phyloP scores from a whole-genome alignment of 2,888 invertebrate genomes.

The Cantharis rufa region DNA sequence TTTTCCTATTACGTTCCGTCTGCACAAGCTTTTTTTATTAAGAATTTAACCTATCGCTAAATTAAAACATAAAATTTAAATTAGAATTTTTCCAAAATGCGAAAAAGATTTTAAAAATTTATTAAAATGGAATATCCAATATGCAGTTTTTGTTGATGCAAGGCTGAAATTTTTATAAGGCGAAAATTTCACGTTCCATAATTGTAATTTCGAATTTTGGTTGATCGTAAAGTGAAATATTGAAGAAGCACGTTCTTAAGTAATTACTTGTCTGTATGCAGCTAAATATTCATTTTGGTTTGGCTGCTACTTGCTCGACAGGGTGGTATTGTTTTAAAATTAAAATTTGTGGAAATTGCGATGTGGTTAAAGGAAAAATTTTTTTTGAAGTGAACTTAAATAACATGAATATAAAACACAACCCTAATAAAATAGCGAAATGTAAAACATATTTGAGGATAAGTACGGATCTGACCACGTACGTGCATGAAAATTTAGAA shows the following conservation, averaged over 20 bases:
- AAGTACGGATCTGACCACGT: conserved; percentile 15
- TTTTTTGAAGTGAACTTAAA: background rate
- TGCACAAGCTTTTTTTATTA: background rate
- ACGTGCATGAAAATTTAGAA: conserved; percentile 31
- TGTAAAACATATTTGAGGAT: background rate
- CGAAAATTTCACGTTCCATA: background rate
- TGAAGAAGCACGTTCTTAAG: background rate
- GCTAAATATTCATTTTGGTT: background rate
- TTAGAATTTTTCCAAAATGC: background rate
- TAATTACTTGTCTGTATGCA: background rate
- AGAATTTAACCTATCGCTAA: background rate
- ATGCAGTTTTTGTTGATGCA: background rate
- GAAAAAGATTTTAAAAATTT: background rate
- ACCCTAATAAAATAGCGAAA: background rate
- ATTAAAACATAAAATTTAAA: background rate
- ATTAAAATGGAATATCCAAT: background rate
- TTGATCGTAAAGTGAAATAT: background rate
- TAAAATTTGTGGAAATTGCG: background rate
- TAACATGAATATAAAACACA: background rate
- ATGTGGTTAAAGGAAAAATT: background rate
- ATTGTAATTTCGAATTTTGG: background rate
- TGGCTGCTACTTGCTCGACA: background rate
- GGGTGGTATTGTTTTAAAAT: background rate
- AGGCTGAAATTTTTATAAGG: background rate
- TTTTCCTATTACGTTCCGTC: conserved; percentile 22